phyloP scores from a whole-genome alignment of 2,797 vertebrate genomes.

The Phataginus tricuspis region DNA sequence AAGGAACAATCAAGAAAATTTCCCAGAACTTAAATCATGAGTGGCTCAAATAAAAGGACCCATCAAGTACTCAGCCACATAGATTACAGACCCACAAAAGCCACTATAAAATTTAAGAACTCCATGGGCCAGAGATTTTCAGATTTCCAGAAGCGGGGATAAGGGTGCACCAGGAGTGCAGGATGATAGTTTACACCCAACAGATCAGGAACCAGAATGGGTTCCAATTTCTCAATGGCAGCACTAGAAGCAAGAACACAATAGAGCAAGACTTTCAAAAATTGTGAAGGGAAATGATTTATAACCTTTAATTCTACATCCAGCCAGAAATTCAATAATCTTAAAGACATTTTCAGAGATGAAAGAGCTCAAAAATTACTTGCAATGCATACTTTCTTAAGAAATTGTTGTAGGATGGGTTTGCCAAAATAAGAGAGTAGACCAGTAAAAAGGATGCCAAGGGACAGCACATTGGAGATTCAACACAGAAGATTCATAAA shows the following conservation, averaged over 20 bases:
- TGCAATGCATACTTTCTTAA: neutral
- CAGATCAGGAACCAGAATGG: neutral
- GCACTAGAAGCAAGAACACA: constrained; percentile 29
- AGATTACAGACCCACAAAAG: neutral
- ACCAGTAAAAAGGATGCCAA: constrained; percentile 22
- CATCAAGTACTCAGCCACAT: constrained; percentile 18
- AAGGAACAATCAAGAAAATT: constrained; percentile 46
- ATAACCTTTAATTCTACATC: constrained; percentile 27
- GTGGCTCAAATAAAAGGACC: neutral
- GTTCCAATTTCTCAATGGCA: neutral
- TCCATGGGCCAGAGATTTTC: neutral
- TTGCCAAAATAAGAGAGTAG: constrained; percentile 41
- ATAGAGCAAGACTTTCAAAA: neutral
- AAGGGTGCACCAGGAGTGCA: neutral
- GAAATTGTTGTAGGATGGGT: constrained; percentile 23
- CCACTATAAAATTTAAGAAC: constrained; percentile 21
- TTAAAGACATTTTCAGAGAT: constrained; percentile 33
- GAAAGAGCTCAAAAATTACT: constrained; percentile 49
- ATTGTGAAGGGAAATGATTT: constrained; percentile 42
- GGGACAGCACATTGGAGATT: neutral
- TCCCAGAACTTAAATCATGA: constrained; percentile 24
- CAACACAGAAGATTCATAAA: neutral
- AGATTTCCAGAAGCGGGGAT: neutral
- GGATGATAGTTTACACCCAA: neutral
- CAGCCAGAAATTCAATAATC: neutral